A percentile compares a stretch with the other conserved stretches of the same genome.
Evolutionary conservation across 2,888 invertebrate genomes (phyloP).

Genomic region (Apeira syringaria): DNA sequence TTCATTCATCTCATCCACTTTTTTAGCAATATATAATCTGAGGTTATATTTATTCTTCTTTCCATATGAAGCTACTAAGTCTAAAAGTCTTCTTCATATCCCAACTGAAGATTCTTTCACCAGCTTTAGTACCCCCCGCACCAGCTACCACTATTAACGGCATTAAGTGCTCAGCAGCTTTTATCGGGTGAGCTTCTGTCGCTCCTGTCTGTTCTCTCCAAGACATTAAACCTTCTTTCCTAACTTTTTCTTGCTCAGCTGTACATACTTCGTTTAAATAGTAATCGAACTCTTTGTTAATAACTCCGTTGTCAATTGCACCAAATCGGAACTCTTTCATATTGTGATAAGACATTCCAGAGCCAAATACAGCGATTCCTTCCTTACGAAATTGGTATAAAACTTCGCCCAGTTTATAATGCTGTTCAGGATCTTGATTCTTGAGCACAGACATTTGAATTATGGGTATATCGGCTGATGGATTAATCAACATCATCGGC

Average conservation of each 20-base stretch:
- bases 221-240: constrained; percentile 47
- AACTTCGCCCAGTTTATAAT: constrained; percentile 64
- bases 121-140: constrained; percentile 61
- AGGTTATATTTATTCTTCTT: too few relatives aligned
- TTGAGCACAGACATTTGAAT: constrained; percentile 66
- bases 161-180: constrained; percentile 74
- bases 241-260: constrained; percentile 47
- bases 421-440: constrained; percentile 62
- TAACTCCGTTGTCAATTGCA: constrained; percentile 42
- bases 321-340: constrained; percentile 65
- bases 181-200: constrained; percentile 62
- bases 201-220: constrained; percentile 67
- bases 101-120: constrained; percentile 70
- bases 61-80: constrained; percentile 72
- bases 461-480: constrained; percentile 69
- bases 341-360: constrained; percentile 77
- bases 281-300: constrained; percentile 70
- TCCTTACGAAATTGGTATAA: constrained; percentile 66
- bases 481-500: constrained; percentile 75
- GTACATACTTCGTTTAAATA: constrained; percentile 63
- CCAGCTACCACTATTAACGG: constrained; percentile 69
- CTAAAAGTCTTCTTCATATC: constrained; percentile 65
- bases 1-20: too few relatives aligned
- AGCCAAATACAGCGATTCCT: constrained; percentile 67
- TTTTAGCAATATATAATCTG: too few relatives aligned